Evolutionary conservation across 2,797 vertebrate genomes (phyloP).

Genomic region (Alosa sapidissima): DNA sequence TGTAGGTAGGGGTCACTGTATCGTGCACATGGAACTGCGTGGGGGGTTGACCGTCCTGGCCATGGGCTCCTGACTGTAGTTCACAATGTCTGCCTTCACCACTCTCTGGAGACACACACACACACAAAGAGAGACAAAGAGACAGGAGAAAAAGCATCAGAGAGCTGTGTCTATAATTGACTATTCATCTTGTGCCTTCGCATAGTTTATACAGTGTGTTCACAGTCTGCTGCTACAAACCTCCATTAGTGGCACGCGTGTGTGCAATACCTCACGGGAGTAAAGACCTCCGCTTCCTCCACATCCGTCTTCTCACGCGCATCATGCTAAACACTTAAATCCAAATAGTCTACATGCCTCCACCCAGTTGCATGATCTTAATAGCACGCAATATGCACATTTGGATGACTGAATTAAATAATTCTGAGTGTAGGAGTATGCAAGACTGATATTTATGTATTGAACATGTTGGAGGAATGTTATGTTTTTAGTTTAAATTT

Average conservation of each 20-base stretch:
- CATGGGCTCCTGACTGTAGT: slow-evolving; percentile 96
- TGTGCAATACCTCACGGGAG: neutral
- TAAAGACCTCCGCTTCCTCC: slow-evolving; percentile 9
- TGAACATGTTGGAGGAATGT: neutral
- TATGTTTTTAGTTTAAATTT: neutral
- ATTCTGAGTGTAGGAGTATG: neutral
- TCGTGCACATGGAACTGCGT: slow-evolving; percentile 94
- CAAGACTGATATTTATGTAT: slow-evolving; percentile 13
- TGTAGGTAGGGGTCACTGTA: slow-evolving; percentile 80
- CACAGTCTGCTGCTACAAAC: neutral
- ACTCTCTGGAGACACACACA: slow-evolving; percentile 80
- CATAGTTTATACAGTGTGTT: slow-evolving; percentile 10
- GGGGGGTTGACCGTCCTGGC: slow-evolving; percentile 85
- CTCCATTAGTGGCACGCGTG: slow-evolving; percentile 12
- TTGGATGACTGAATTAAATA: neutral
- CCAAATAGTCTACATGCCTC: slow-evolving; percentile 7
- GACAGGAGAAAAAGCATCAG: neutral
- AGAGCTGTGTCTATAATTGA: slow-evolving; percentile 11
- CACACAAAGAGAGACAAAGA: neutral
- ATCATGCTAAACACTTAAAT: slow-evolving; percentile 19
- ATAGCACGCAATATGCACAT: neutral
- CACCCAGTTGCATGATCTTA: neutral
- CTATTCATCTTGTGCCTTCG: slow-evolving; percentile 10
- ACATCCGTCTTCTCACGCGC: slow-evolving; percentile 2
- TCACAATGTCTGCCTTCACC: slow-evolving; percentile 98